Evolutionary conservation across 2,888 invertebrate genomes (phyloP).

Genomic region (Atethmia centrago): DNA sequence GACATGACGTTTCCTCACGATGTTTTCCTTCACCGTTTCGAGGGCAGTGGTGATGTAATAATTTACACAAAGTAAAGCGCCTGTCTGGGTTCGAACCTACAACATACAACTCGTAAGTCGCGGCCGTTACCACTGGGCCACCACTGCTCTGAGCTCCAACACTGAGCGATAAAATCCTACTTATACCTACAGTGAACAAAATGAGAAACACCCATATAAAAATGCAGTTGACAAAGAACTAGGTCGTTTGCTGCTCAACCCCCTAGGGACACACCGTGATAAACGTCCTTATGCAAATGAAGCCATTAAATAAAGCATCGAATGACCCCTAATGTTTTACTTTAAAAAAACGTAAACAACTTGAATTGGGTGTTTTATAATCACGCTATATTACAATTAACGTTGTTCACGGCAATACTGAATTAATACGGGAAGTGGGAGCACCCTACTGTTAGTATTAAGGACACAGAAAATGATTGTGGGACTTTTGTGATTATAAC

Average conservation of each 20-base stretch:
- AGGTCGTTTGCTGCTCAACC: slow-evolving; percentile 54
- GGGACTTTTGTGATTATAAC: slow-evolving; percentile 57
- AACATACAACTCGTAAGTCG: too few species aligned
- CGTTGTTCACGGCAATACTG: slow-evolving; percentile 71
- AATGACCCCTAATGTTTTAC: slow-evolving; percentile 67
- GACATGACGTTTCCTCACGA: too few species aligned
- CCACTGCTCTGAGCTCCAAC: too few species aligned
- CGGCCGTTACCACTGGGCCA: too few species aligned
- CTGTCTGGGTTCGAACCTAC: too few species aligned
- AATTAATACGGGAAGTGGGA: slow-evolving; percentile 81
- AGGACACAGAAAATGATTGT: slow-evolving; percentile 52
- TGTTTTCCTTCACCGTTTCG: too few species aligned
- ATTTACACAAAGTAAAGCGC: too few species aligned
- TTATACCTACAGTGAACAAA: slow-evolving; percentile 13
- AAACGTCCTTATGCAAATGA: slow-evolving; percentile 68
- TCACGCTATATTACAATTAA: slow-evolving; percentile 86
- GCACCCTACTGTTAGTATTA: slow-evolving; percentile 58
- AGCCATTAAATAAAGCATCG: slow-evolving; percentile 67
- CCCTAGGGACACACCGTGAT: slow-evolving; percentile 57
- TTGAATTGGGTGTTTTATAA: slow-evolving; percentile 77
- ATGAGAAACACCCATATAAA: slow-evolving; percentile 26
- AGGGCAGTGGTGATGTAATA: too few species aligned
- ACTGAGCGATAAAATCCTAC: neutral
- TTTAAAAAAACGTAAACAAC: slow-evolving; percentile 73
- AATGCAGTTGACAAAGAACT: slow-evolving; percentile 57